Conservation (phyloP, 1,140 invertebrate genomes). For the Musca domestica region DNA sequence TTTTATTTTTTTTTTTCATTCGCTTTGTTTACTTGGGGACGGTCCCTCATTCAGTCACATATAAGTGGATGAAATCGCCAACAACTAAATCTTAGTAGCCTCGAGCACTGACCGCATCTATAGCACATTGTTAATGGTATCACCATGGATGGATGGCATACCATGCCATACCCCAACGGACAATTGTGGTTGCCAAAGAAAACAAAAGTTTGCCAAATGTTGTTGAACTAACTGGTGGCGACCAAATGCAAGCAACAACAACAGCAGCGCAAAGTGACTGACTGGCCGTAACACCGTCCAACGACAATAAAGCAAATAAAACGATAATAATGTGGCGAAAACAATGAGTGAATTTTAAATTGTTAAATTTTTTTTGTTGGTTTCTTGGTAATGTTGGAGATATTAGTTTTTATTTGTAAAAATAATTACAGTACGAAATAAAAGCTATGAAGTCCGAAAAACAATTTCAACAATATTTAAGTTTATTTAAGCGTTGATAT, state of each 20-base stretch:
- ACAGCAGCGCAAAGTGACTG: no score
- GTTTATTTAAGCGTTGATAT: neutral
- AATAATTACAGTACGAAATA: neutral
- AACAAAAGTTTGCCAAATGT: slow-evolving; percentile 10
- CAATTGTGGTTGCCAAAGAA: slow-evolving; percentile 9
- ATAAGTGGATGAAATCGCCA: neutral
- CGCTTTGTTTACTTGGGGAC: slow-evolving; percentile 14
- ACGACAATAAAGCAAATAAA: neutral
- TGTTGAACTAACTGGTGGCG: no score
- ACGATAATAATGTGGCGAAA: neutral
- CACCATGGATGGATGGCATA: neutral
- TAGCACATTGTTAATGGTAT: slow-evolving; percentile 1
- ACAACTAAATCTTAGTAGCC: slow-evolving; percentile 13
- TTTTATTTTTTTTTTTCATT: no score
- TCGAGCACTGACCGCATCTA: slow-evolving; percentile 12
- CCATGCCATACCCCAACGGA: neutral
- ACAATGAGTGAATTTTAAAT: slow-evolving; percentile 12
- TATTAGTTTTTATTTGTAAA: neutral
- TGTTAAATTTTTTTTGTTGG: neutral
- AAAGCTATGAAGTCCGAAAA: neutral
- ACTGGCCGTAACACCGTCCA: no score
- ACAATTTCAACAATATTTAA: neutral
- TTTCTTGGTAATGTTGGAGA: neutral
- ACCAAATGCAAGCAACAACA: no score
- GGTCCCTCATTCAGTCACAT: slow-evolving; percentile 18